Conservation (phyloP, 2,797 vertebrate species). For the Acropternis orthonyx region DNA sequence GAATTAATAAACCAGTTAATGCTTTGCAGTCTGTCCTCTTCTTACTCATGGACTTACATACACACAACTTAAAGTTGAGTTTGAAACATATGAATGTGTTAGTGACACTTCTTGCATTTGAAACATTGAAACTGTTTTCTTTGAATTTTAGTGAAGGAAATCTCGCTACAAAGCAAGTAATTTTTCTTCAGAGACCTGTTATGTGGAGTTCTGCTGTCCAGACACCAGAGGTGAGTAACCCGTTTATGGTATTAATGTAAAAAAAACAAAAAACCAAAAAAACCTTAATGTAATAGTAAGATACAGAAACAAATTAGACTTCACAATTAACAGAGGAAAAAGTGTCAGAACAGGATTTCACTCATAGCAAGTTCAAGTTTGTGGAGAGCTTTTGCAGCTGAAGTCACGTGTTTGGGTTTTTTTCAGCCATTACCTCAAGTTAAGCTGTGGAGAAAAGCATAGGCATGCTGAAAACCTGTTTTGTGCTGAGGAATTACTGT, state of each 20-base stretch:
- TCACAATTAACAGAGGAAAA: not conserved
- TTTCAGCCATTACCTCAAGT: not conserved
- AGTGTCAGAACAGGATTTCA: not conserved
- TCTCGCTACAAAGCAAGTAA: slow-evolving; percentile 92
- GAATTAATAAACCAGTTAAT: not conserved
- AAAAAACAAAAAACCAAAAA: not conserved
- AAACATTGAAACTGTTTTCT: not conserved
- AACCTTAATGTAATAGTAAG: not conserved
- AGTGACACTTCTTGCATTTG: not conserved
- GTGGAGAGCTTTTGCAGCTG: not conserved
- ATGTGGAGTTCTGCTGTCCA: slow-evolving; percentile 65
- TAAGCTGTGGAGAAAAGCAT: not conserved
- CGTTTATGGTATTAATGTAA: not conserved
- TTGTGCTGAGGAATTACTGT: not conserved
- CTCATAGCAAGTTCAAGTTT: not conserved
- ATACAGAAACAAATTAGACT: not conserved
- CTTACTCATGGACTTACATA: not conserved
- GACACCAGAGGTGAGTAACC: slow-evolving; percentile 73
- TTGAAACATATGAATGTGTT: not conserved
- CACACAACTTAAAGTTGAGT: not conserved
- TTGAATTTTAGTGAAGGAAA: slow-evolving; percentile 88
- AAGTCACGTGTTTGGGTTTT: not conserved
- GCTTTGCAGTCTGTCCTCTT: not conserved
- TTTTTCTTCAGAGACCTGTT: slow-evolving; percentile 92
- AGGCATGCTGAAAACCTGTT: not conserved